Evolutionary conservation across 1,140 invertebrate species (phyloP).

Genomic region (Pseudomyrmex sp.): DNA sequence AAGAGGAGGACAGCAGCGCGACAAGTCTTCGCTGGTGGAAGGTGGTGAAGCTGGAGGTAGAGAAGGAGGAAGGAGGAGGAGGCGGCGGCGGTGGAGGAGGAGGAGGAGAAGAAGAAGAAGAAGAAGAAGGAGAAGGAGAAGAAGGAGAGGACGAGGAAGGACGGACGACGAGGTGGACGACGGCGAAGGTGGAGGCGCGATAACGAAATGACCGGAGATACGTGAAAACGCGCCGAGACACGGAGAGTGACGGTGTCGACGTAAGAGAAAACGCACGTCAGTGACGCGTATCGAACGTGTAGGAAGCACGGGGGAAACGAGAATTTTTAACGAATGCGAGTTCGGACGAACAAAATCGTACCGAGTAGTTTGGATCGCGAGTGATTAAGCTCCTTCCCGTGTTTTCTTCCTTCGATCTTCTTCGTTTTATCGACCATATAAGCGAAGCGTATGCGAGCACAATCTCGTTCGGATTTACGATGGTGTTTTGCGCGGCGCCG

Average conservation of each 20-base stretch:
- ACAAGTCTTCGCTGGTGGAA: constrained; percentile 48
- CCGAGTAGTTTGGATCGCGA: constrained; percentile 27
- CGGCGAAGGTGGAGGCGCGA: constrained; percentile 71
- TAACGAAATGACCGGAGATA: constrained; percentile 75
- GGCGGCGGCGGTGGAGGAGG: constrained; percentile 43
- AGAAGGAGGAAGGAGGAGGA: constrained; percentile 26
- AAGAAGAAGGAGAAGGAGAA: constrained; percentile 47
- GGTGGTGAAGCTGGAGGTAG: constrained; percentile 61
- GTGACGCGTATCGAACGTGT: neutral
- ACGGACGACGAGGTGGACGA: constrained; percentile 60
- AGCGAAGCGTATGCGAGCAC: constrained; percentile 19
- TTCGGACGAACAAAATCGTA: neutral
- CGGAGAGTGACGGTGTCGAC: constrained; percentile 66
- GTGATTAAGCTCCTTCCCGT: neutral
- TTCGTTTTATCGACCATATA: constrained; percentile 15
- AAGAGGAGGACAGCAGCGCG: constrained; percentile 46
- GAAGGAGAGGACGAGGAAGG: constrained; percentile 60
- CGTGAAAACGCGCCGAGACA: constrained; percentile 72
- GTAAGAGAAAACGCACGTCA: constrained; percentile 57
- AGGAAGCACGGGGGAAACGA: neutral
- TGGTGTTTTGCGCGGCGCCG: constrained; percentile 50
- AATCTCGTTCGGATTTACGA: constrained; percentile 53
- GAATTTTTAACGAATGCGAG: neutral
- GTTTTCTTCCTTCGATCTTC: neutral
- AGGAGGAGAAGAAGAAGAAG: constrained; percentile 43